phyloP scores from a whole-genome alignment of 2,888 invertebrate genomes.

The Caenorhabditis sulstoni region DNA sequence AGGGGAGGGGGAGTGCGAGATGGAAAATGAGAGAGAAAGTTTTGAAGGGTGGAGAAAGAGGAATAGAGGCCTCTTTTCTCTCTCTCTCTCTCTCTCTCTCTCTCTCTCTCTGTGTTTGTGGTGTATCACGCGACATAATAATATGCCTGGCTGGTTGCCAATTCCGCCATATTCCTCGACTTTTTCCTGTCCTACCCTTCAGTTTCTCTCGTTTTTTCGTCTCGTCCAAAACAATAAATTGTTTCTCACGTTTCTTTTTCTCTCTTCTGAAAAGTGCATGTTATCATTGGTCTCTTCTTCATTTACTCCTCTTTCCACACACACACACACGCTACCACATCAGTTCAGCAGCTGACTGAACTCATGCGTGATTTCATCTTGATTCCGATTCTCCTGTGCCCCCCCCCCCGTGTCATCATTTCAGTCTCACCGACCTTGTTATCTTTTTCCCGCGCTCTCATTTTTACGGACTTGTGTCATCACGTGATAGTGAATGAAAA shows the following conservation, averaged over 20 bases:
- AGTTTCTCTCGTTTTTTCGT: conserved; percentile 1
- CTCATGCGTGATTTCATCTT: too few species aligned
- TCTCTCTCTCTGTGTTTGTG: conserved; percentile 44
- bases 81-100: conserved; percentile 9
- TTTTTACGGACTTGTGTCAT: conserved; percentile 2
- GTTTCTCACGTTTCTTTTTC: conserved; percentile 7
- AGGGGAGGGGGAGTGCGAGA: conserved; percentile 9
- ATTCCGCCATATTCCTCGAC: conserved; percentile 38
- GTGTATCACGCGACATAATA: conserved; percentile 59
- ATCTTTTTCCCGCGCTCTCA: too few species aligned
- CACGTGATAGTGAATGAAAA: conserved; percentile 9
- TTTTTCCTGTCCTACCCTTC: conserved; percentile 13
- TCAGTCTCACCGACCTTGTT: too few species aligned
- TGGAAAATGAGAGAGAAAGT: conserved; percentile 14
- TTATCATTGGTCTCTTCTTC: too few species aligned
- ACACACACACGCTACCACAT: too few species aligned
- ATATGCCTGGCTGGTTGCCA: conserved; percentile 52
- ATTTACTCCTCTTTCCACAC: too few species aligned
- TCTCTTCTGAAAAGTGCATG: not conserved
- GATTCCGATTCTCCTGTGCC: too few species aligned
- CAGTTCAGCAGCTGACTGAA: not conserved
- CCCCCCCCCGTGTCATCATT: conserved; percentile 1
- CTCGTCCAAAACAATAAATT: too few species aligned
- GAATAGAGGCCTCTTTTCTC: not conserved
- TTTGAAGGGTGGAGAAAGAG: not conserved